Percentiles rank a stretch among this genome's conserved stretches.
phyloP scores from a whole-genome alignment of 2,113 vertebrate genomes.

The Penelope pileata region DNA sequence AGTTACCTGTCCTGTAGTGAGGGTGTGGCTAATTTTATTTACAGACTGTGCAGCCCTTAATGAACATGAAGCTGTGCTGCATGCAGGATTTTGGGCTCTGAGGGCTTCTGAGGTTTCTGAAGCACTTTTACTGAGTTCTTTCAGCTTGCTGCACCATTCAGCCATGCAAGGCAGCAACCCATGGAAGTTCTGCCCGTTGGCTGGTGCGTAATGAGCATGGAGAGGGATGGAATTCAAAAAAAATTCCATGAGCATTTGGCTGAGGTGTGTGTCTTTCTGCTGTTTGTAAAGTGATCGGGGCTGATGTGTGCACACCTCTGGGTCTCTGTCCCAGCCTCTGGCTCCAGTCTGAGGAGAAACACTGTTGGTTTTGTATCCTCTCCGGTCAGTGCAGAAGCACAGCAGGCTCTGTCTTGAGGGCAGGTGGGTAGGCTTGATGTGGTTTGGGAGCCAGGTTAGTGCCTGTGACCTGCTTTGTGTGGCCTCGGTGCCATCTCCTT shows the following conservation, averaged over 20 bases:
- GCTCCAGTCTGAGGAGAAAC: not conserved
- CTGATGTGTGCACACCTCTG: not conserved
- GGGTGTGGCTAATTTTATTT: not conserved
- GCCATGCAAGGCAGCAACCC: not conserved
- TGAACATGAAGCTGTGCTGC: rapidly evolving
- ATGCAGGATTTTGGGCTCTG: not conserved
- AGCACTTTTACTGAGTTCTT: not conserved
- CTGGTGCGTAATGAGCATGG: not conserved
- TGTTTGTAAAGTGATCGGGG: not conserved
- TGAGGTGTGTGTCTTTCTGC: not conserved
- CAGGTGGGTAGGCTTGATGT: not conserved
- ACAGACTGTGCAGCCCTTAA: not conserved
- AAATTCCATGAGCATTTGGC: not conserved
- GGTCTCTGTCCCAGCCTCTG: not conserved
- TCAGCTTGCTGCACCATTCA: rapidly evolving
- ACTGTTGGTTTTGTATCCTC: not conserved
- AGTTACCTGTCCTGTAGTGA: not conserved
- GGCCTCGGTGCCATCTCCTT: not conserved
- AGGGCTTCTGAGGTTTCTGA: not conserved
- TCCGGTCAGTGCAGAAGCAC: not conserved
- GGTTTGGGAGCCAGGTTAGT: not conserved
- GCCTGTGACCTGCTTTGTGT: not conserved
- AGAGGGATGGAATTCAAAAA: not conserved
- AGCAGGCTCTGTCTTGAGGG: not conserved
- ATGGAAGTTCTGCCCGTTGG: not conserved